Evolutionary conservation across 2,888 invertebrate genomes (phyloP).

Genomic region (Cephonodes hylas): DNA sequence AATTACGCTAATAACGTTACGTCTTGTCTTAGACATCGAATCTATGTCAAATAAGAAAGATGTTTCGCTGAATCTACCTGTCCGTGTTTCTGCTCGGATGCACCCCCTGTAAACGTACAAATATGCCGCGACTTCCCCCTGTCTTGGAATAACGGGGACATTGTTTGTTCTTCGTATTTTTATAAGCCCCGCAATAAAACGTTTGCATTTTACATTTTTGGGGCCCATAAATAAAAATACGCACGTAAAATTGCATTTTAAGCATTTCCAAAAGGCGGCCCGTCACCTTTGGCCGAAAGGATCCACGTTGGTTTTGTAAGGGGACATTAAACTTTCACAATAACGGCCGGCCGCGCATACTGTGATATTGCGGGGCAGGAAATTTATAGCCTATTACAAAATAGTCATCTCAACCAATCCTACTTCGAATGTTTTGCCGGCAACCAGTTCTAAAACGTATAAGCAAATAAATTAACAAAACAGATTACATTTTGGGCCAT

Average conservation of each 20-base stretch:
- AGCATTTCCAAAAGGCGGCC: constrained; percentile 70
- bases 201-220: constrained; percentile 79
- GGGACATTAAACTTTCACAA: constrained; percentile 55
- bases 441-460: constrained; percentile 44
- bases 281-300: constrained; percentile 62
- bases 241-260: constrained; percentile 79
- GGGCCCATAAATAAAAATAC: constrained; percentile 75
- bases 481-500: constrained; percentile 58
- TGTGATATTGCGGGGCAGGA: constrained; percentile 49
- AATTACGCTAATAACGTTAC: constrained; percentile 41
- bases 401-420: constrained; percentile 10
- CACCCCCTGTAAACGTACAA: constrained; percentile 55
- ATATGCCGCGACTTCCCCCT: constrained; percentile 66
- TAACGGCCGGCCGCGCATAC: constrained; percentile 49
- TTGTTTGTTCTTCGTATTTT: constrained; percentile 78
- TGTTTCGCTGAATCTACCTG: constrained; percentile 38
- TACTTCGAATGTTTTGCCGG: constrained; percentile 30
- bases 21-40: constrained; percentile 20
- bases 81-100: constrained; percentile 46
- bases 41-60: constrained; percentile 18
- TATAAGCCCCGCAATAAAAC: constrained; percentile 77
- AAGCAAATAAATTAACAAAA: constrained; percentile 65
- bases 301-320: constrained; percentile 40
- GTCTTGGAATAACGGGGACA: constrained; percentile 65
- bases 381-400: constrained; percentile 50